Base-by-base conservation (phyloP, 2,113 vertebrate species). In the Phycodurus eques region DNA sequence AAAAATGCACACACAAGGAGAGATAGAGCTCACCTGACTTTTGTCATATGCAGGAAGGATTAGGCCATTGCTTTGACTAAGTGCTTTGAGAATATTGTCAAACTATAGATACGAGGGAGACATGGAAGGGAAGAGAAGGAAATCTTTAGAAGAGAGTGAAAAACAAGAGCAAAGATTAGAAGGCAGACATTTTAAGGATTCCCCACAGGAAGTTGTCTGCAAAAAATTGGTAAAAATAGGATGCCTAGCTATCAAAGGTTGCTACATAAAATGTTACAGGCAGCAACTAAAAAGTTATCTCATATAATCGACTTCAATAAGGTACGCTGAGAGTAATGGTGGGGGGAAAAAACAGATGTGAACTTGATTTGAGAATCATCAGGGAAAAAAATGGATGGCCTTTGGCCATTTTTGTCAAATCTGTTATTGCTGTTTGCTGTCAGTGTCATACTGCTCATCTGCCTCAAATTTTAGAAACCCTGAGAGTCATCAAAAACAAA, bases 11-110 rank as follows among this genome's bases (percentile, higher is more conserved):
- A 75, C 53, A 17, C 74, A 62, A 72, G 49, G 64, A 57, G 42
- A 19, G 59, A 68, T 44, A 54, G 46, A 64, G 81, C 90, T 91
- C 88, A 91, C 90, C 90, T 90, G 88, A 77, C 82, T 81, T 80
- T 79, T 90, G 80, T 78, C 84, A 87, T 86, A 85, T 75, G 79
- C 72, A 83, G 90, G 87, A 5, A 87, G 76, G 75, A 76, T 83
- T 85, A 91, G 53, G 81, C 90, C 90, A 90, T 91, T 91, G 86
- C 85, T 90, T 85, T 91, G 87, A 82, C 85, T 89, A 87, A 91
- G 79, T 53, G 72, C 78, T 89, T 91, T 91, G 63, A 91, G 86
- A 87, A 91, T 83, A 85, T 71, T 85, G 83, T 90, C 87, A 89
- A 89, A 90, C 89, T 91, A 88, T 64, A 82, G 73, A 73, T 71